Evolutionary conservation across 2,113 vertebrate genomes (phyloP).

Genomic region (Crotophaga sulcirostris): DNA sequence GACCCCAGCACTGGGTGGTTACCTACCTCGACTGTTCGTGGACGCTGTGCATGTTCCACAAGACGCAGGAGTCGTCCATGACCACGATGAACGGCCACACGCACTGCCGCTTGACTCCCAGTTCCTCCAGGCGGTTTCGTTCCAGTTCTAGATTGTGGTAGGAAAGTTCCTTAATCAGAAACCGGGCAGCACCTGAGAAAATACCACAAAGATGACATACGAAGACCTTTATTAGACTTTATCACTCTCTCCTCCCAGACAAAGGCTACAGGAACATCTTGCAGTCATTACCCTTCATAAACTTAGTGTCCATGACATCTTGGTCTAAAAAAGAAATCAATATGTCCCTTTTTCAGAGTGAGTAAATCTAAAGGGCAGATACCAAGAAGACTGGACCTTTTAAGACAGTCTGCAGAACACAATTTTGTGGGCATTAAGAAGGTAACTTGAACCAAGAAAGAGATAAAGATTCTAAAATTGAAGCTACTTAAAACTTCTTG

Average conservation of each 20-base stretch:
- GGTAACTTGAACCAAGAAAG: not conserved
- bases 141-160: constrained; percentile 97
- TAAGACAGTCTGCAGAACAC: not conserved
- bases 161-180: constrained; percentile 97
- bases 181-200: constrained; percentile 89
- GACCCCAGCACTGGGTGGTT: fast-evolving
- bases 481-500: not conserved
- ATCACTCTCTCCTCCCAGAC: not conserved
- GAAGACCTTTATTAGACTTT: not conserved
- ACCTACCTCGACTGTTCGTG: constrained; percentile 80
- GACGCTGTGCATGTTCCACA: constrained; percentile 87
- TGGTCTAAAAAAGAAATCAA: not conserved
- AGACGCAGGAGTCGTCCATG: constrained; percentile 96
- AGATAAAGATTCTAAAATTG: not conserved
- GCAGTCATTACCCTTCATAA: not conserved
- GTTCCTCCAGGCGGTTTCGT: constrained; percentile 90
- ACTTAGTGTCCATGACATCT: not conserved
- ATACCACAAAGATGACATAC: not conserved
- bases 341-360: not conserved
- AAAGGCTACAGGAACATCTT: not conserved
- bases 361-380: not conserved
- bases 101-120: constrained; percentile 89
- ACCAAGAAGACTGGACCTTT: not conserved
- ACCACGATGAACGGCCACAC: constrained; percentile 96
- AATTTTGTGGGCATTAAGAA: not conserved